Conservation (phyloP, 2,888 invertebrate genomes). For the Hanleya hanleyi region DNA sequence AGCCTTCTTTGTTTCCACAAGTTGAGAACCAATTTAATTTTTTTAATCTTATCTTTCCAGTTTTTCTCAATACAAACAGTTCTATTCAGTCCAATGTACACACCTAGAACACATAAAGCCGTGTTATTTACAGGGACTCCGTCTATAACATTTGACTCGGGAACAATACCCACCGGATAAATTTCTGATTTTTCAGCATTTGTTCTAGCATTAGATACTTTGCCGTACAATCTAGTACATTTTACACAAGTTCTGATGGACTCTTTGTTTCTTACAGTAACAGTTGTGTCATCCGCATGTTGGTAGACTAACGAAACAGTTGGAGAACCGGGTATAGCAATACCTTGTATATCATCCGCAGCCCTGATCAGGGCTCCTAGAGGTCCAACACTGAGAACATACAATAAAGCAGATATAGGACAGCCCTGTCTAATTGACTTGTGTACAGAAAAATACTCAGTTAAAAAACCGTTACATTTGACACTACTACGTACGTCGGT, state of each 20-base stretch:
- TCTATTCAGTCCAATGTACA: background rate
- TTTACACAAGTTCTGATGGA: slow-evolving; percentile 7
- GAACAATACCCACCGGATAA: background rate
- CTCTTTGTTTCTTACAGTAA: background rate
- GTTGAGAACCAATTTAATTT: background rate
- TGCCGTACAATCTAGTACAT: slow-evolving; percentile 8
- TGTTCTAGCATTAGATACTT: slow-evolving; percentile 29
- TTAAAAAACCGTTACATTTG: background rate
- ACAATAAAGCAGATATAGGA: slow-evolving; percentile 1
- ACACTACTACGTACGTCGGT: background rate
- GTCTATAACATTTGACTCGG: no score
- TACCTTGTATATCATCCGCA: slow-evolving; percentile 17
- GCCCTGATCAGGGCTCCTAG: background rate
- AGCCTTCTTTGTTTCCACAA: slow-evolving; percentile 6
- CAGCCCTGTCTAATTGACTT: background rate
- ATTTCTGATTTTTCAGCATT: slow-evolving; percentile 19
- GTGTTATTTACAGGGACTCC: no score
- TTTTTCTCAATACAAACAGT: background rate
- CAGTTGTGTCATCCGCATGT: slow-evolving; percentile 22
- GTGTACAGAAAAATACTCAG: background rate
- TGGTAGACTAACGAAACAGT: background rate
- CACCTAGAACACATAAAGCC: no score
- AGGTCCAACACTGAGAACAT: slow-evolving; percentile 4
- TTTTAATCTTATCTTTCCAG: background rate
- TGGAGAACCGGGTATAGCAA: slow-evolving; percentile 16